These are phyloP conservation scores for Nansenia antarctica DNA, from an alignment of 2,113 vertebrate species.

Conservation along the genomic window DNA sequence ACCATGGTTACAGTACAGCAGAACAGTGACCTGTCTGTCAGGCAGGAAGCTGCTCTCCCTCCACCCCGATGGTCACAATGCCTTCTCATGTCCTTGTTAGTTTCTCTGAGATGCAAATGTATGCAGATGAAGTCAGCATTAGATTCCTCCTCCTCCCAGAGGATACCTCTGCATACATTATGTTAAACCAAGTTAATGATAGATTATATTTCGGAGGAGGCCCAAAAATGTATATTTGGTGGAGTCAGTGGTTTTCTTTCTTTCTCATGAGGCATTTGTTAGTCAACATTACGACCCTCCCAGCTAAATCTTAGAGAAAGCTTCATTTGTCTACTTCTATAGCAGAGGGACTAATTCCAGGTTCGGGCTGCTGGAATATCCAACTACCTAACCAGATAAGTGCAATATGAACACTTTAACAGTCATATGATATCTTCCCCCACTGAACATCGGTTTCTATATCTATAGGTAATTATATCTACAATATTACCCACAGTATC, in stretches of 20 bases:
- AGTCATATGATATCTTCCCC: too few species aligned
- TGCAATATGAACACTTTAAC: too few species aligned
- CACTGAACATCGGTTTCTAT: too few species aligned
- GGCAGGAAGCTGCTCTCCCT: background rate
- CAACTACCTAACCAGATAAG: too few species aligned
- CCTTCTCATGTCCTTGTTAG: conserved; percentile 58
- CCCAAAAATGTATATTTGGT: conserved; percentile 29
- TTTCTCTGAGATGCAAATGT: conserved; percentile 64
- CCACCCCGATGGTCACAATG: conserved; percentile 31
- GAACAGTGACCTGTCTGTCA: background rate
- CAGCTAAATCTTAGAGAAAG: background rate
- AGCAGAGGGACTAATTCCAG: too few species aligned
- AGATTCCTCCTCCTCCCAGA: conserved; percentile 54
- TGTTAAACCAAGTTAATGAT: conserved; percentile 38
- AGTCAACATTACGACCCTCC: conserved; percentile 1
- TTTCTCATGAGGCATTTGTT: background rate
- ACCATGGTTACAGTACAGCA: too few species aligned
- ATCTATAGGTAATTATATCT: too few species aligned
- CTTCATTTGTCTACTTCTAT: background rate
- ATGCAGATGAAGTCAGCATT: conserved; percentile 60
- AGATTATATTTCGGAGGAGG: conserved; percentile 58
- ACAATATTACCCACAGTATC: too few species aligned
- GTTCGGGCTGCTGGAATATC: too few species aligned
- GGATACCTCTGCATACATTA: conserved; percentile 52
- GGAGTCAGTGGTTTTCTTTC: conserved; percentile 20